Percentiles rank a stretch among this genome's conserved stretches.
Conservation (phyloP, 2,113 vertebrate species). For the Lichenostomus cassidix region DNA sequence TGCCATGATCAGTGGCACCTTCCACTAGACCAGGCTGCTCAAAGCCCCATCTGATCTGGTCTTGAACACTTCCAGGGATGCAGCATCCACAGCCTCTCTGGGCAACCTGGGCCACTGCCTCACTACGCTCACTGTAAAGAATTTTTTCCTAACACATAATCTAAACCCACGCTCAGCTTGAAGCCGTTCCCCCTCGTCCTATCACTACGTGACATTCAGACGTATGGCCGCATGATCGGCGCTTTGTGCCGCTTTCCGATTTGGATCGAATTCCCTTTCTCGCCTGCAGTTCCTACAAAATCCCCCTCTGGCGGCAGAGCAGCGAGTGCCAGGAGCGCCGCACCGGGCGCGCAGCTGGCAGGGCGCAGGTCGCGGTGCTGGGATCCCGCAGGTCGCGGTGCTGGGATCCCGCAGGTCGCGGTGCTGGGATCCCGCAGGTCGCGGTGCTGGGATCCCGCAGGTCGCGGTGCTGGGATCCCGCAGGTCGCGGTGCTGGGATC, state of each 20-base stretch:
- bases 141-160: neutral
- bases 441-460: neutral
- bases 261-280: accelerated
- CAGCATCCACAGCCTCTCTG: neutral
- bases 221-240: accelerated
- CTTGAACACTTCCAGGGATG: neutral
- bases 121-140: neutral
- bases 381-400: neutral
- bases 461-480: no score
- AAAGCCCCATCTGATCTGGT: neutral
- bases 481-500: neutral
- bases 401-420: neutral
- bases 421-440: no score
- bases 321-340: accelerated
- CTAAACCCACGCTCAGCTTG: neutral
- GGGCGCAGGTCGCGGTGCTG: neutral
- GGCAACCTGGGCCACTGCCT: neutral
- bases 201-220: neutral
- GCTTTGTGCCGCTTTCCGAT: neutral
- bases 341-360: neutral
- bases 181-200: neutral
- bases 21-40: neutral
- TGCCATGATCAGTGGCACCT: neutral
- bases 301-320: accelerated
- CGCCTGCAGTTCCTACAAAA: accelerated